A percentile compares a stretch with the other conserved stretches of the same genome.
phyloP scores from a whole-genome alignment of 2,113 vertebrate species.

The Carollia perspicillata region DNA sequence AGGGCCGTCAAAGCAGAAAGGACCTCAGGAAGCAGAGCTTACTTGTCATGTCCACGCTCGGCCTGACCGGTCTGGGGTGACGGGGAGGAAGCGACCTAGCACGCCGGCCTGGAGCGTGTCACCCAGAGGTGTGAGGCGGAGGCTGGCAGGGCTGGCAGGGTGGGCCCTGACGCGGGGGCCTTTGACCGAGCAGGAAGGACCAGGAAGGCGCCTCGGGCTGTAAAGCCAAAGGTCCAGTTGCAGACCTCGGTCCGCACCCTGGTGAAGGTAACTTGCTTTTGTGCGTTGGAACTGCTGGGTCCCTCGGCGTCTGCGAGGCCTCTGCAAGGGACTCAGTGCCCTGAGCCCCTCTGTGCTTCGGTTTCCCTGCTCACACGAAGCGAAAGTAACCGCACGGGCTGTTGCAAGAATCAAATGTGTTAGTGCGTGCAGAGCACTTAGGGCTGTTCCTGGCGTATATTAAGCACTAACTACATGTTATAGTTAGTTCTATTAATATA shows the following conservation, averaged over 20 bases:
- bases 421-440: background rate
- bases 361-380: background rate
- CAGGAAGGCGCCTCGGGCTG: background rate
- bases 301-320: background rate
- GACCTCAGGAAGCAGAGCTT: background rate
- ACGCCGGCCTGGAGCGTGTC: too few species aligned
- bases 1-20: background rate
- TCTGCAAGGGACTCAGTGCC: background rate
- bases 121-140: background rate
- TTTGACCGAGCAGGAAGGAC: background rate
- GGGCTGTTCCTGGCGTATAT: background rate
- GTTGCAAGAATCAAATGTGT: background rate
- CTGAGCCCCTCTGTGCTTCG: background rate
- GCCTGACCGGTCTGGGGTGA: background rate
- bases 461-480: background rate
- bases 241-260: background rate
- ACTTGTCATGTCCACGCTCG: too few species aligned
- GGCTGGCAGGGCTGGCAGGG: background rate
- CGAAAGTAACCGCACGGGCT: background rate
- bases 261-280: background rate
- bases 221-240: background rate
- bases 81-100: background rate
- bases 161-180: background rate
- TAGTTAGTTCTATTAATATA: background rate
- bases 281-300: background rate